Percentiles rank a stretch among this genome's conserved stretches.
These are phyloP conservation scores for Ormyrus pomaceus DNA, from an alignment of 2,888 invertebrate species.

Conservation along the genomic window DNA sequence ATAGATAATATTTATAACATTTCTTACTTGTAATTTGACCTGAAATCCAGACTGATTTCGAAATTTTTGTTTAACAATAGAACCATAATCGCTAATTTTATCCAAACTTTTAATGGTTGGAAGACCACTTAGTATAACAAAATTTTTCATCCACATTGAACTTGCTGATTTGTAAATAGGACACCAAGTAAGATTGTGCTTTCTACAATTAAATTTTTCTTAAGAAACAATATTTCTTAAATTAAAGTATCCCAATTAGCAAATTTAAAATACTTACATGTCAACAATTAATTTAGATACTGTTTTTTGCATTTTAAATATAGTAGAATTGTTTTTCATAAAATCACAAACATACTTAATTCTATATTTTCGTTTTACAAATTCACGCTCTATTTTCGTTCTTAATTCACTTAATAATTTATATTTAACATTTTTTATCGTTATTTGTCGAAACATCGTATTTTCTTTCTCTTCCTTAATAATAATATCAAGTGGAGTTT, in stretches of 20 bases:
- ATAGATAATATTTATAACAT: background rate
- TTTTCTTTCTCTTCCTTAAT: no score
- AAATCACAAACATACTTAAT: conserved; percentile 25
- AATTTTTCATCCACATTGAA: conserved; percentile 71
- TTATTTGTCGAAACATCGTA: no score
- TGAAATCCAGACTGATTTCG: conserved; percentile 36
- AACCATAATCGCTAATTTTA: conserved; percentile 35
- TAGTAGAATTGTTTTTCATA: background rate
- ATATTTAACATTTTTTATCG: no score
- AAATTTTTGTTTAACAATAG: conserved; percentile 67
- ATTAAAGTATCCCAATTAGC: background rate
- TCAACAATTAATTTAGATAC: conserved; percentile 65
- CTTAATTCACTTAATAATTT: no score
- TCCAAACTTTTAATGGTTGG: background rate
- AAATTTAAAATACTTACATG: conserved; percentile 60
- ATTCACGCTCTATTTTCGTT: background rate
- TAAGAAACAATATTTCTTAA: background rate
- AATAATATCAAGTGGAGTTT: no score
- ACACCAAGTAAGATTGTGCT: conserved; percentile 70
- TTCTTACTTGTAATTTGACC: conserved; percentile 25
- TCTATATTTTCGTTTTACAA: conserved; percentile 22
- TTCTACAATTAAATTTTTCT: conserved; percentile 55
- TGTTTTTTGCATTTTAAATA: conserved; percentile 1
- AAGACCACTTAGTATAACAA: conserved; percentile 62
- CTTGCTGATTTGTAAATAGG: conserved; percentile 72